Conservation (phyloP, 2,797 vertebrate species). For the Hybognathus amarus region DNA sequence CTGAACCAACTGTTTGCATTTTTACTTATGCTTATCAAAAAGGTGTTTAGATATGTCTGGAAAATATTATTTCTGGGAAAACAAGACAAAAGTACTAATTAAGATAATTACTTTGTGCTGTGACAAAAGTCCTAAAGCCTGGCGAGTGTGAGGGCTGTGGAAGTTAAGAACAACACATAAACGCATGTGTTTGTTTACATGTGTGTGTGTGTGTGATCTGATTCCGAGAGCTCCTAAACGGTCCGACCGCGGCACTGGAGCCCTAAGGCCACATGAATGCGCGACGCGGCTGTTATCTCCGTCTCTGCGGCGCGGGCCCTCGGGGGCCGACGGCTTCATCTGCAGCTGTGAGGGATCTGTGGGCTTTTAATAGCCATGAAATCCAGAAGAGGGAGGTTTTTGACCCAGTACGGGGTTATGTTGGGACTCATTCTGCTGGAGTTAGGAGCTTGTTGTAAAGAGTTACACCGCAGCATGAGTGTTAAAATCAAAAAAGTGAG, state of each 20-base stretch:
- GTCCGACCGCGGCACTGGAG: constrained; percentile 51
- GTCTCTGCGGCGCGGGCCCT: constrained; percentile 15
- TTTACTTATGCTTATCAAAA: too few relatives aligned
- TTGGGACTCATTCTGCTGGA: constrained; percentile 20
- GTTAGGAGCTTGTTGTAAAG: constrained; percentile 11
- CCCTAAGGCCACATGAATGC: constrained; percentile 48
- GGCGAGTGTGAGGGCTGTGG: background rate
- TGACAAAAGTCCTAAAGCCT: background rate
- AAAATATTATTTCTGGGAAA: background rate
- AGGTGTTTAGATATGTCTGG: background rate
- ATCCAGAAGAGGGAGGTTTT: constrained; percentile 36
- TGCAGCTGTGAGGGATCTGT: constrained; percentile 34
- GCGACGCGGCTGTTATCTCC: constrained; percentile 34
- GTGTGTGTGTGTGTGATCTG: constrained; percentile 61
- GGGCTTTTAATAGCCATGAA: constrained; percentile 49
- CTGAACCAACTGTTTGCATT: too few relatives aligned
- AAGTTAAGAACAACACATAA: background rate
- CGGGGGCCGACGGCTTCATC: constrained; percentile 11
- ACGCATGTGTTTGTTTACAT: constrained; percentile 13
- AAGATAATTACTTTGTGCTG: background rate
- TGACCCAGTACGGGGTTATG: constrained; percentile 41
- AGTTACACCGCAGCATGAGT: constrained; percentile 22
- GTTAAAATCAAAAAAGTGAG: constrained; percentile 13
- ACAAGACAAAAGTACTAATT: background rate
- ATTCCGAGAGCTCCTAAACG: constrained; percentile 48